Percentiles rank a stretch among this genome's conserved stretches.
Conservation (phyloP, 2,113 vertebrate species). For the Callocephalon fimbriatum region DNA sequence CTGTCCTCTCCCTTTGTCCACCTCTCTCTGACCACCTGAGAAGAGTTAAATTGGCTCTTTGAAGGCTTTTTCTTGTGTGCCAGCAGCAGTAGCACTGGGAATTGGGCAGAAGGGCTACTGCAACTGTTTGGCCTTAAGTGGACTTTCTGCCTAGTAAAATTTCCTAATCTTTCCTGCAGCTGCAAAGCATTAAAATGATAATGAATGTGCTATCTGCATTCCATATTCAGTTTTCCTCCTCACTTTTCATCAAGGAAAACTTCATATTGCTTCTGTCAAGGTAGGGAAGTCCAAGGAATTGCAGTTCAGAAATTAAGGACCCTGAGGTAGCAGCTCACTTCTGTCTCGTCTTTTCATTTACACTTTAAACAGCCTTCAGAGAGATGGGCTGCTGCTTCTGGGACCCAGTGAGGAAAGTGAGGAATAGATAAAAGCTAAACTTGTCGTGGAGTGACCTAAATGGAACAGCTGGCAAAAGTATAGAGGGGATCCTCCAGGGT, state of each 20-base stretch:
- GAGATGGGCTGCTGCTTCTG: conserved; percentile 50
- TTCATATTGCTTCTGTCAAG: conserved; percentile 69
- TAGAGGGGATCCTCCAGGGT: conserved; percentile 60
- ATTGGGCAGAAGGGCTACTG: neutral
- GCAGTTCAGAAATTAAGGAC: conserved; percentile 75
- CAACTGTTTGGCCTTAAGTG: neutral
- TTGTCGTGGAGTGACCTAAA: conserved; percentile 53
- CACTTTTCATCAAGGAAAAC: conserved; percentile 69
- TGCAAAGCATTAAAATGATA: conserved; percentile 73
- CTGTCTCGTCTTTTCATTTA: conserved; percentile 72
- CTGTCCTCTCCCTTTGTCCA: neutral
- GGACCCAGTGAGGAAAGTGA: conserved; percentile 51
- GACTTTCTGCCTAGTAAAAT: conserved; percentile 10
- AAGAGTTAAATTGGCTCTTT: neutral
- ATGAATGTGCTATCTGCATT: conserved; percentile 59
- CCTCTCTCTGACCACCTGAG: neutral
- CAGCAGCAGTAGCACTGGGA: neutral
- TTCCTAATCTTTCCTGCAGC: conserved; percentile 30
- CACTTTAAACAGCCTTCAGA: conserved; percentile 72
- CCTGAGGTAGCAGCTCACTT: conserved; percentile 68
- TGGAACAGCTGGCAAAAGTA: conserved; percentile 56
- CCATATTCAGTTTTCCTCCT: conserved; percentile 61
- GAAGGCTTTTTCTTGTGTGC: neutral
- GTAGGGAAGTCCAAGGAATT: conserved; percentile 71
- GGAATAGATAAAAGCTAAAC: conserved; percentile 70